A percentile compares a stretch with the other conserved stretches of the same genome.
Conservation (phyloP, 1,140 invertebrate genomes). For the Spodoptera litura region DNA sequence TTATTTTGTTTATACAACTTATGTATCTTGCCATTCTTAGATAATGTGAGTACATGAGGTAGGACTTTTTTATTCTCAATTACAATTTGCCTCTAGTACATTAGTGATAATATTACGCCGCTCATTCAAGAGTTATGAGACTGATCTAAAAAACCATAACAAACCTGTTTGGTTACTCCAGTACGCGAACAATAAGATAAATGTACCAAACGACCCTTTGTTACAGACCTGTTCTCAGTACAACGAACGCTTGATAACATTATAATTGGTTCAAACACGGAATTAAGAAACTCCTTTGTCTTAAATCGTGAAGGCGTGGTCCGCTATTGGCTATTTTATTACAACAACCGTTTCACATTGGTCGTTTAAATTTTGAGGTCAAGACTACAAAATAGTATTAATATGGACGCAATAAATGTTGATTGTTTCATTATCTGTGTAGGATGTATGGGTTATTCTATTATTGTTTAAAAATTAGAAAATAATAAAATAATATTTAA, state of each 20-base stretch:
- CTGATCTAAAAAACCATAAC: constrained; percentile 1
- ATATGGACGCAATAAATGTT: background rate
- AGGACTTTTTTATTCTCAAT: too few species aligned
- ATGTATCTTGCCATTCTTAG: too few species aligned
- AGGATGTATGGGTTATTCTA: background rate
- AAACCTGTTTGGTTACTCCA: constrained; percentile 23
- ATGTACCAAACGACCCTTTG: constrained; percentile 34
- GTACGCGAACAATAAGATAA: constrained; percentile 19
- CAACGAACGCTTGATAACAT: background rate
- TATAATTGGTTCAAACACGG: constrained; percentile 31
- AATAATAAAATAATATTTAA: background rate
- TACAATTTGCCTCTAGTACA: background rate
- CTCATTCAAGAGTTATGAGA: background rate
- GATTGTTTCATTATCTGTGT: background rate
- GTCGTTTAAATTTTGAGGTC: background rate
- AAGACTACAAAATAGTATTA: background rate
- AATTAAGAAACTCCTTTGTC: constrained; percentile 24
- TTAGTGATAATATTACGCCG: too few species aligned
- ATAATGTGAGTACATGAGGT: too few species aligned
- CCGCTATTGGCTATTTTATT: too few species aligned
- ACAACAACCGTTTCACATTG: background rate
- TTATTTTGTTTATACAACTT: too few species aligned
- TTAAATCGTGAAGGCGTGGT: constrained; percentile 16
- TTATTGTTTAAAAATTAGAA: background rate
- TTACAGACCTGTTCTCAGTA: constrained; percentile 22